A percentile compares a stretch with the other conserved stretches of the same genome.
Evolutionary conservation across 2,888 invertebrate genomes (phyloP).

Genomic region (Andrena dorsata): DNA sequence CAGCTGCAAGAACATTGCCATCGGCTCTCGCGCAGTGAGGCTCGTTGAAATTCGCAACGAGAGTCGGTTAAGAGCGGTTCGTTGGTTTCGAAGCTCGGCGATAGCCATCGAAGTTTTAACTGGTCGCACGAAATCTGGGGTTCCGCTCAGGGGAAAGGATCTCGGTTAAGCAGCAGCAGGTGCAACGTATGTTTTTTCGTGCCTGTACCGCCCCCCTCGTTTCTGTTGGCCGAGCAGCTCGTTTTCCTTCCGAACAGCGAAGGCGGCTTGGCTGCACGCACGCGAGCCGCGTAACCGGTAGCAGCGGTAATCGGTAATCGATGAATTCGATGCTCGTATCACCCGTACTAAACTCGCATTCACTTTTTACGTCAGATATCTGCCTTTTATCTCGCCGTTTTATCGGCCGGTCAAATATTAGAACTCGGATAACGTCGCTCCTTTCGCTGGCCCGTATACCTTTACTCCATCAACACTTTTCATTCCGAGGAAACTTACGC

Average conservation of each 20-base stretch:
- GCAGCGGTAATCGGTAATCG: conserved; percentile 64
- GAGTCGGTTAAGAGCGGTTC: conserved; percentile 22
- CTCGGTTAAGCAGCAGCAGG: conserved; percentile 60
- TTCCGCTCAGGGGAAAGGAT: conserved; percentile 50
- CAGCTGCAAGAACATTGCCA: neutral
- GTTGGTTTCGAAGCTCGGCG: conserved; percentile 4
- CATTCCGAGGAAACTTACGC: neutral
- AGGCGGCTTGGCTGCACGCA: conserved; percentile 31
- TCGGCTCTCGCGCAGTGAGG: neutral
- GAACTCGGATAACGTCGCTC: conserved; percentile 21
- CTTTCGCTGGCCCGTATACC: conserved; percentile 2
- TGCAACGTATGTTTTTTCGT: conserved; percentile 61
- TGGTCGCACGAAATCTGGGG: conserved; percentile 48
- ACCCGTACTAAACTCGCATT: conserved; percentile 34
- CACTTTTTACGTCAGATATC: conserved; percentile 51
- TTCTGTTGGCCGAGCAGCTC: conserved; percentile 41
- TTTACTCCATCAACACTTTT: neutral
- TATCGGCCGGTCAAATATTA: conserved; percentile 53
- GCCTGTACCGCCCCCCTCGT: conserved; percentile 52
- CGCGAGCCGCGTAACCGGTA: conserved; percentile 63
- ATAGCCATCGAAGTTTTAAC: conserved; percentile 46
- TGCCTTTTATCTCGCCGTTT: conserved; percentile 44
- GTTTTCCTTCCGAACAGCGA: conserved; percentile 62
- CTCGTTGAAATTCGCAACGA: conserved; percentile 21
- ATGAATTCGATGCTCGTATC: conserved; percentile 66